Percentiles rank a stretch among this genome's conserved stretches.
phyloP scores from a whole-genome alignment of 1,140 invertebrate genomes.

The Euschistus heros region DNA sequence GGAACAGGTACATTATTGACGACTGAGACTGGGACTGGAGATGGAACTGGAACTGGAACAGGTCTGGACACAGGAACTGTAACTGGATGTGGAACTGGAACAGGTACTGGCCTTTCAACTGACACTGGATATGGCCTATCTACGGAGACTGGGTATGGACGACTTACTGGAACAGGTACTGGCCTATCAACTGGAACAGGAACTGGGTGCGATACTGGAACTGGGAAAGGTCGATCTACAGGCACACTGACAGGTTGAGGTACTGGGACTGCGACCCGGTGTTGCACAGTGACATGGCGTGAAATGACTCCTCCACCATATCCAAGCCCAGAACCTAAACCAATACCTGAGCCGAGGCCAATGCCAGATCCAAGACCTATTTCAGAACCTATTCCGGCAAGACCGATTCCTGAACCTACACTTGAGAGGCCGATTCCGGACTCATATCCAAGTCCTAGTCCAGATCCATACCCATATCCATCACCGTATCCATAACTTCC shows the following conservation, averaged over 20 bases:
- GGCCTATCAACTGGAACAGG: no score
- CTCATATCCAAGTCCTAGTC: neutral
- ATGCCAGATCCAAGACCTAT: neutral
- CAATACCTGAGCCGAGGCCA: neutral
- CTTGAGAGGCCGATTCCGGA: neutral
- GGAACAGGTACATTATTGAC: constrained; percentile 19
- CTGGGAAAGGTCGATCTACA: no score
- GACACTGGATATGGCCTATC: neutral
- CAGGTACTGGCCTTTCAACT: neutral
- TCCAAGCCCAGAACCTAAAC: neutral
- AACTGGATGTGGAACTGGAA: neutral
- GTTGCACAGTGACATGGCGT: constrained; percentile 35
- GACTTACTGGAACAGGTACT: constrained; percentile 25
- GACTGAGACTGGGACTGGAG: neutral
- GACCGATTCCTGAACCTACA: neutral
- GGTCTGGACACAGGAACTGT: constrained; percentile 26
- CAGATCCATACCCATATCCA: no score
- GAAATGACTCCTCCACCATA: neutral
- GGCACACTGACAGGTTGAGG: no score
- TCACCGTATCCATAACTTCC: no score
- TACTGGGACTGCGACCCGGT: constrained; percentile 36
- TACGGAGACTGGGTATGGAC: neutral
- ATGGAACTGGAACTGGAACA: constrained; percentile 18
- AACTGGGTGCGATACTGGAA: no score
- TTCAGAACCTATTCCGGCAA: neutral